Evolutionary conservation across 2,113 vertebrate genomes (phyloP).

Genomic region (human (Homo sapiens)): GRCh38 chr9:16854001-16854500

Average conservation of each 20-base stretch:
- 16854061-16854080: neutral
- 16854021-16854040: neutral
- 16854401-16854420: neutral
- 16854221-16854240: neutral
- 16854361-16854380: constrained; percentile 5
- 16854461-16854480: neutral
- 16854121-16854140: neutral
- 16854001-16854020: neutral
- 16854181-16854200: neutral
- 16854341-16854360: neutral
- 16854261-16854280: neutral
- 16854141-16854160: neutral
- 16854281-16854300: neutral
- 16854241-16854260: neutral
- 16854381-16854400: neutral
- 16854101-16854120: neutral
- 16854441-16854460: neutral
- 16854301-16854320: neutral
- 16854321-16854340: neutral
- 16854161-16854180: neutral
- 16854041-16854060: neutral
- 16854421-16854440: neutral
- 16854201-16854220: neutral
- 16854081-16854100: neutral
- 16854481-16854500: neutral